These are phyloP conservation scores for Psilanteris sp. DNA, from an alignment of 1,140 invertebrate genomes.

Conservation along the genomic window DNA sequence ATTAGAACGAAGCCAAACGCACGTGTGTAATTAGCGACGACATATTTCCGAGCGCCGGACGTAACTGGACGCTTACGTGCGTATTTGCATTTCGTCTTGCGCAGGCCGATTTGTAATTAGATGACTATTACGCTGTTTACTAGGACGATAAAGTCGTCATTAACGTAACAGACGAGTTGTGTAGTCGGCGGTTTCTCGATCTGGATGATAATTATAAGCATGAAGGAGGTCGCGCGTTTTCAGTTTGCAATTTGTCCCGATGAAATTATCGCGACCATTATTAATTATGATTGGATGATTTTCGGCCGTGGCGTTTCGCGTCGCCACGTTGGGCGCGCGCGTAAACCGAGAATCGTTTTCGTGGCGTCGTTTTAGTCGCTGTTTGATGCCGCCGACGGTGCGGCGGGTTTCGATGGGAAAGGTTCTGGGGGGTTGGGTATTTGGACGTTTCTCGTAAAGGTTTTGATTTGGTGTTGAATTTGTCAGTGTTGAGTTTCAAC, in stretches of 20 bases:
- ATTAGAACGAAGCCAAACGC: slow-evolving; percentile 52
- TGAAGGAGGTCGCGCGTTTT: slow-evolving; percentile 56
- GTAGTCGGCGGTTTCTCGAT: slow-evolving; percentile 61
- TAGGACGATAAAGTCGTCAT: slow-evolving; percentile 64
- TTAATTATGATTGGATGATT: slow-evolving; percentile 29
- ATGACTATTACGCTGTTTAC: slow-evolving; percentile 65
- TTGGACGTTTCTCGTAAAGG: no score
- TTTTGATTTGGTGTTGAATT: no score
- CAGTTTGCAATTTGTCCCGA: slow-evolving; percentile 37
- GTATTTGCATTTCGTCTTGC: slow-evolving; percentile 66
- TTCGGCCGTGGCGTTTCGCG: neutral
- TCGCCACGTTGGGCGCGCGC: neutral
- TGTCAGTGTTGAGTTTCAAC: no score
- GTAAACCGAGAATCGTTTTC: no score
- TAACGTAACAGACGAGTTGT: slow-evolving; percentile 60
- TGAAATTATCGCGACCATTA: slow-evolving; percentile 42
- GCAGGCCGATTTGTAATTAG: slow-evolving; percentile 66
- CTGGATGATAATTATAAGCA: slow-evolving; percentile 61
- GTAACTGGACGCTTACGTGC: slow-evolving; percentile 64
- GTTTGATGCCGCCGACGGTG: no score
- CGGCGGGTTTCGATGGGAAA: no score
- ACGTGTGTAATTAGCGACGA: slow-evolving; percentile 60
- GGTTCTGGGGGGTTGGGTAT: no score
- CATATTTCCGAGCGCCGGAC: slow-evolving; percentile 64
- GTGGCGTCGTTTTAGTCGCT: no score